Conservation (phyloP, 92 coral and sea anemone genomes). For the Scolanthus callimorphus region DNA sequence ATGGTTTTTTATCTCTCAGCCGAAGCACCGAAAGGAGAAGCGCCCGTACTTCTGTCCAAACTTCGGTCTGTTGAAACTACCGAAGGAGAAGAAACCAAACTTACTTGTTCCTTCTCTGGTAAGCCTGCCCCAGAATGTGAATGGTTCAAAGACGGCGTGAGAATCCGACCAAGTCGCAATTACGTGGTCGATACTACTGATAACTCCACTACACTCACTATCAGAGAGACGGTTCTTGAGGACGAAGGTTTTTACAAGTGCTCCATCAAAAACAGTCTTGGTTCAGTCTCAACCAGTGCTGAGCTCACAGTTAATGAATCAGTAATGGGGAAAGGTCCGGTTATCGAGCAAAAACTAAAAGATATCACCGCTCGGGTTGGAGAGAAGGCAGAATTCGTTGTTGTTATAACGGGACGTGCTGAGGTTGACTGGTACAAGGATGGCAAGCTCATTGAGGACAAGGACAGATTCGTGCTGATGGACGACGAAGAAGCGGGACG, state of each 20-base stretch:
- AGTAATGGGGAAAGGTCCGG: slow-evolving; percentile 46
- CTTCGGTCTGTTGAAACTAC: slow-evolving; percentile 44
- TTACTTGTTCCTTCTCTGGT: slow-evolving; percentile 54
- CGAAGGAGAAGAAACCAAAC: slow-evolving; percentile 60
- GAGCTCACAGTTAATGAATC: slow-evolving; percentile 59
- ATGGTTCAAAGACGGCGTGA: slow-evolving; percentile 71
- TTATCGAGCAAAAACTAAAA: slow-evolving; percentile 46
- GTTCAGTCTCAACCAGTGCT: slow-evolving; percentile 53
- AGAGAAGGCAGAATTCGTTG: slow-evolving; percentile 55
- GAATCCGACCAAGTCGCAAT: slow-evolving; percentile 36
- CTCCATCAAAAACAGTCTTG: slow-evolving; percentile 48
- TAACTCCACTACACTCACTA: slow-evolving; percentile 33
- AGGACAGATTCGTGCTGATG: slow-evolving; percentile 56
- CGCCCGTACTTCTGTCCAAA: slow-evolving; percentile 48
- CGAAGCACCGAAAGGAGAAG: slow-evolving; percentile 44
- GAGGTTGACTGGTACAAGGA: slow-evolving; percentile 79
- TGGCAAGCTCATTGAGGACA: slow-evolving; percentile 50
- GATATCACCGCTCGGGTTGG: slow-evolving; percentile 48
- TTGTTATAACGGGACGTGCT: slow-evolving; percentile 69
- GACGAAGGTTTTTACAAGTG: slow-evolving; percentile 78
- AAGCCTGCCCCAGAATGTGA: slow-evolving; percentile 66
- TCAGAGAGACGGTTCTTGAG: slow-evolving; percentile 47
- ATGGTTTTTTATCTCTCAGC: slow-evolving; percentile 24
- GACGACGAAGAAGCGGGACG: slow-evolving; percentile 56
- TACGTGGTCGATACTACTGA: slow-evolving; percentile 40